A percentile compares a stretch with the other conserved stretches of the same genome.
These are phyloP conservation scores for Sinohyriopsis cumingii DNA, from an alignment of 2,888 invertebrate genomes.

Conservation along the genomic window DNA sequence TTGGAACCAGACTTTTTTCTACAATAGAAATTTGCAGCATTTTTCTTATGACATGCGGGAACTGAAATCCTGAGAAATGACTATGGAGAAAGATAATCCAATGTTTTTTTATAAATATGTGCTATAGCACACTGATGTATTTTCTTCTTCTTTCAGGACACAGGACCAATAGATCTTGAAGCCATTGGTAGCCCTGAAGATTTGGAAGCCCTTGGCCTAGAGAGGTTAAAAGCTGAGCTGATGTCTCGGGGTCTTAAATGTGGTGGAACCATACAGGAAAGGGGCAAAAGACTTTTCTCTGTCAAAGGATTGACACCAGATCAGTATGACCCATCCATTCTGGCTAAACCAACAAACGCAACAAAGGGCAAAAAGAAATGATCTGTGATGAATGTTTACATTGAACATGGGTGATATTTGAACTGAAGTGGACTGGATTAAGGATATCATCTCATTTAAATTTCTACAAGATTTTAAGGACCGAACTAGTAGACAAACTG, in stretches of 20 bases:
- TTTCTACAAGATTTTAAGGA: too few relatives aligned
- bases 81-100: too few relatives aligned
- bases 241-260: conserved; percentile 73
- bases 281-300: conserved; percentile 72
- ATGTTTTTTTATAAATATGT: too few relatives aligned
- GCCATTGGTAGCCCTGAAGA: conserved; percentile 51
- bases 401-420: too few relatives aligned
- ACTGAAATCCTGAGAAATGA: too few relatives aligned
- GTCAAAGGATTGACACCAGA: conserved; percentile 67
- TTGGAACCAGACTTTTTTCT: too few relatives aligned
- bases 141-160: conserved; percentile 3
- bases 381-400: neutral
- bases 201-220: conserved; percentile 71
- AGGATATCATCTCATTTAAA: too few relatives aligned
- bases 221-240: conserved; percentile 69
- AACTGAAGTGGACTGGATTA: too few relatives aligned
- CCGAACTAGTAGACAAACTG: too few relatives aligned
- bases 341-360: conserved; percentile 60
- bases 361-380: conserved; percentile 31
- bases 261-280: conserved; percentile 73
- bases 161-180: conserved; percentile 44
- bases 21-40: too few relatives aligned
- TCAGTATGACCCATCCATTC: conserved; percentile 63
- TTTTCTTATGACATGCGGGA: too few relatives aligned
- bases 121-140: too few relatives aligned